Evolutionary conservation across 2,888 invertebrate genomes (phyloP).

Genomic region (Melieria omissa): DNA sequence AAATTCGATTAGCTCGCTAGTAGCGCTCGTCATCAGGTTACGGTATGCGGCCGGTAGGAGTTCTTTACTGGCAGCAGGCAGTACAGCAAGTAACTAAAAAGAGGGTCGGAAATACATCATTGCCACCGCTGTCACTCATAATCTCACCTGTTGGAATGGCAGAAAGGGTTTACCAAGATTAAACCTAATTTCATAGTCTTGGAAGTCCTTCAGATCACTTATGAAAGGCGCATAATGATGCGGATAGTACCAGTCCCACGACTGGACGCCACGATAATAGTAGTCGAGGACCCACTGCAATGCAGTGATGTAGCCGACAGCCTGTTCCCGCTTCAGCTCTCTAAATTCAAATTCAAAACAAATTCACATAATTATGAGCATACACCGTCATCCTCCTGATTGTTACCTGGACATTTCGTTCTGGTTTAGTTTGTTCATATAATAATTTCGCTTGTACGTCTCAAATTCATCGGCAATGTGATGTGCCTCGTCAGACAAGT

Average conservation of each 20-base stretch:
- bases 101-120: conserved; percentile 4
- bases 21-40: conserved; percentile 79
- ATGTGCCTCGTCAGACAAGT: conserved; percentile 68
- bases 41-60: conserved; percentile 83
- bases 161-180: conserved; percentile 88
- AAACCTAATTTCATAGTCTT: conserved; percentile 80
- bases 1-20: conserved; percentile 85
- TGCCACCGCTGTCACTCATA: not conserved
- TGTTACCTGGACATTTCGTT: conserved; percentile 79
- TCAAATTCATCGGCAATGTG: conserved; percentile 79
- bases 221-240: conserved; percentile 97
- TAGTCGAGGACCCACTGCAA: conserved; percentile 97
- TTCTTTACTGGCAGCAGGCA: conserved; percentile 86
- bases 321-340: conserved; percentile 82
- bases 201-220: conserved; percentile 89
- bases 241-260: conserved; percentile 99
- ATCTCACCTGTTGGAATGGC: conserved; percentile 85
- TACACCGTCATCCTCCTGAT: too few species aligned
- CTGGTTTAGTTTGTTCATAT: conserved; percentile 88
- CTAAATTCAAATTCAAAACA: conserved; percentile 66
- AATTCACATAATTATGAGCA: not conserved
- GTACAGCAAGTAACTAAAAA: conserved; percentile 80
- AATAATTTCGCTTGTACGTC: conserved; percentile 90
- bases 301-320: conserved; percentile 89
- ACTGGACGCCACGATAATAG: conserved; percentile 95